Evolutionary conservation across 1,140 invertebrate genomes (phyloP).

Genomic region (Bombus haemorrhoidalis): DNA sequence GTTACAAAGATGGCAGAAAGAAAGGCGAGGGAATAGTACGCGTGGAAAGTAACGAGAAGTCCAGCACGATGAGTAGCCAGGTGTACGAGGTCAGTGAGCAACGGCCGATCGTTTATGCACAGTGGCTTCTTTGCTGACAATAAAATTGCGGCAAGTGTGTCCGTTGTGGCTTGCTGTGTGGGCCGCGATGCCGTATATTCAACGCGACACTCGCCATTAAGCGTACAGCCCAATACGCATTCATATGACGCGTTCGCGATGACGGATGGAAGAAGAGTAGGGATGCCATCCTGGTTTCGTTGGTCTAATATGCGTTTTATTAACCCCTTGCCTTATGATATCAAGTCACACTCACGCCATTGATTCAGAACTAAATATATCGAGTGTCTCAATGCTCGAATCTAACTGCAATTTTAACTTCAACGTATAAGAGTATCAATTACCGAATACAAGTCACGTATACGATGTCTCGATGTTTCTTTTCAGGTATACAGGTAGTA

Average conservation of each 20-base stretch:
- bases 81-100: slow-evolving; percentile 74
- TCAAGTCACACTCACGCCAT: not conserved
- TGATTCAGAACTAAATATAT: too few relatives aligned
- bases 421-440: too few relatives aligned
- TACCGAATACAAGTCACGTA: too few relatives aligned
- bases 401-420: too few relatives aligned
- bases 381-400: too few relatives aligned
- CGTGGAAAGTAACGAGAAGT: not conserved
- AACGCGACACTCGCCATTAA: slow-evolving; percentile 64
- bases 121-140: slow-evolving; percentile 74
- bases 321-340: not conserved
- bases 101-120: slow-evolving; percentile 77
- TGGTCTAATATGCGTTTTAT: not conserved
- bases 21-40: not conserved
- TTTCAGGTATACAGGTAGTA: too few relatives aligned
- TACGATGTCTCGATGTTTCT: too few relatives aligned
- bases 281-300: not conserved
- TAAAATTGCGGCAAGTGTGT: slow-evolving; percentile 78
- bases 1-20: too few relatives aligned
- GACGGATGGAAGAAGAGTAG: not conserved
- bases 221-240: slow-evolving; percentile 58
- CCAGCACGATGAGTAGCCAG: slow-evolving; percentile 58
- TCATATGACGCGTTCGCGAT: slow-evolving; percentile 56
- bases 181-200: slow-evolving; percentile 63
- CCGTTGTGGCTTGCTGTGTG: slow-evolving; percentile 67